Evolutionary conservation across 2,113 vertebrate species (phyloP).

Genomic region (Cynopterus brachyotis): DNA sequence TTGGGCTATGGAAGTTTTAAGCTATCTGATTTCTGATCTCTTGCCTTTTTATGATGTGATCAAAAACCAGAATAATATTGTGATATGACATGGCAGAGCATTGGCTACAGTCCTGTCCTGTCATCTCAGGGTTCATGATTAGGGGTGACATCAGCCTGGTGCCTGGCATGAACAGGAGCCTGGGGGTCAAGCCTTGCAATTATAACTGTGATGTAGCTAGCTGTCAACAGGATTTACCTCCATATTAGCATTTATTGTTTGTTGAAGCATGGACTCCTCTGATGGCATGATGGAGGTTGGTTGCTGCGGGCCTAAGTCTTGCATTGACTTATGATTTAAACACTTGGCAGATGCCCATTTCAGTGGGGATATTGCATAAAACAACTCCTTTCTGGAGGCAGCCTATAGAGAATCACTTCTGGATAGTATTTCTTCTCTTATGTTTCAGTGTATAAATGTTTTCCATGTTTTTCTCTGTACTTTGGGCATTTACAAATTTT

Average conservation of each 20-base stretch:
- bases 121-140: neutral
- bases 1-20: neutral
- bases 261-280: neutral
- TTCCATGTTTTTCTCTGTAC: neutral
- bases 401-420: neutral
- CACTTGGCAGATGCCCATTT: neutral
- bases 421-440: neutral
- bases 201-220: neutral
- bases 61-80: neutral
- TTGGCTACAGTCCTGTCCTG: neutral
- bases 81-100: neutral
- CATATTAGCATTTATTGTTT: neutral
- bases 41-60: neutral
- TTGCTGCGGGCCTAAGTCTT: neutral
- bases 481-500: neutral
- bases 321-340: neutral
- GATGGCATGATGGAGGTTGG: neutral
- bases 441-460: neutral
- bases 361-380: neutral
- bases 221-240: neutral
- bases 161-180: neutral
- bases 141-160: neutral
- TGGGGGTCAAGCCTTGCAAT: neutral
- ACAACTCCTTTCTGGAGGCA: neutral
- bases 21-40: neutral